These are phyloP conservation scores for Xerus rutilus DNA, from an alignment of 2,797 vertebrate species.

Conservation along the genomic window DNA sequence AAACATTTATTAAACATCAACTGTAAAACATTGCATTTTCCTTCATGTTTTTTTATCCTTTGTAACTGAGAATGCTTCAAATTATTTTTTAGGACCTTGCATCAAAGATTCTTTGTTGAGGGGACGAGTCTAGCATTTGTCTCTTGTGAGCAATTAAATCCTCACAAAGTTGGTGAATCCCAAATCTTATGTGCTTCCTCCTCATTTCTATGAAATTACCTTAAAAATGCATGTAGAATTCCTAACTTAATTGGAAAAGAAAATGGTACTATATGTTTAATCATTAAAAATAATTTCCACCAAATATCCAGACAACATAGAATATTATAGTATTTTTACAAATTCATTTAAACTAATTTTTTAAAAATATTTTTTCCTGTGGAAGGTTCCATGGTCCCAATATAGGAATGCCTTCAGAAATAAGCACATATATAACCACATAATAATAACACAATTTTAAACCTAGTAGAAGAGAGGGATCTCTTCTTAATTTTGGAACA, in stretches of 20 bases:
- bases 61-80: not conserved
- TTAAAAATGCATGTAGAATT: not conserved
- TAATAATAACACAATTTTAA: not conserved
- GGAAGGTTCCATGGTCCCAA: not conserved
- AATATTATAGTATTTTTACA: not conserved
- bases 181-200: not conserved
- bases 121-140: constrained; percentile 50
- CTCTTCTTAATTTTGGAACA: not conserved
- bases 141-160: constrained; percentile 41
- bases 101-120: constrained; percentile 22
- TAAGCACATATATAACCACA: not conserved
- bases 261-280: constrained; percentile 6
- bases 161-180: constrained; percentile 24
- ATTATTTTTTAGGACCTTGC: constrained; percentile 46
- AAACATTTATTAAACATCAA: not conserved
- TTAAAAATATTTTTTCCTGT: not conserved
- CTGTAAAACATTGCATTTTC: not conserved
- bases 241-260: constrained; percentile 13
- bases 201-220: constrained; percentile 32
- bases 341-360: constrained; percentile 20
- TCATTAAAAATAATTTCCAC: not conserved
- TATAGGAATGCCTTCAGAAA: constrained; percentile 19
- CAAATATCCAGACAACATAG: not conserved
- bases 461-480: not conserved
- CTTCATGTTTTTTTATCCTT: not conserved